These are phyloP conservation scores for Toxotes chatareus DNA, from an alignment of 2,113 vertebrate genomes.

Conservation along the genomic window DNA sequence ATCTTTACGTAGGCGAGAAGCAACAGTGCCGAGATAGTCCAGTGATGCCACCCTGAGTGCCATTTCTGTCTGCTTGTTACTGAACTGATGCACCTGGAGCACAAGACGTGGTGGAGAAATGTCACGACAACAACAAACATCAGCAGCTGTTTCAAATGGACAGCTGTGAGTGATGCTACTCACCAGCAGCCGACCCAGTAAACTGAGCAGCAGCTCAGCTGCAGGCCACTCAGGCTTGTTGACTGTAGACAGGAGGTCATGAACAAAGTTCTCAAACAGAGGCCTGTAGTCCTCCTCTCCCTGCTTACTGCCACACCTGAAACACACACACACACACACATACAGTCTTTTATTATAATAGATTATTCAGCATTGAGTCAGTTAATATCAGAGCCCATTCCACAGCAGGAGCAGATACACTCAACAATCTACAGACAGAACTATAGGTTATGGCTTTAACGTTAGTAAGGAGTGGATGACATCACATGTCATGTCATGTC, in stretches of 20 bases:
- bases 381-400: not conserved
- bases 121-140: not conserved
- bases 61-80: conserved; percentile 99
- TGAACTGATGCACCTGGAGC: conserved; percentile 96
- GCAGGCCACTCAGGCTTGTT: conserved; percentile 99
- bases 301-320: conserved; percentile 98
- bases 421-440: too few species aligned
- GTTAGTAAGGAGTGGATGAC: too few species aligned
- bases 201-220: conserved; percentile 95
- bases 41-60: conserved; percentile 97
- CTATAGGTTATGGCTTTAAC: not conserved
- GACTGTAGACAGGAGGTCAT: conserved; percentile 96
- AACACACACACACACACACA: conserved; percentile 3
- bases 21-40: conserved; percentile 98
- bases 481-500: not conserved
- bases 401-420: not conserved
- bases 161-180: conserved; percentile 56
- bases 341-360: not conserved
- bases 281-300: conserved; percentile 99
- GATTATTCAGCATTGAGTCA: not conserved
- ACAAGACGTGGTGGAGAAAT: not conserved
- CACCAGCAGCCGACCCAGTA: conserved; percentile 95
- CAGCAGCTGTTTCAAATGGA: not conserved
- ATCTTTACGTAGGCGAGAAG: conserved; percentile 94
- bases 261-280: conserved; percentile 98